These are phyloP conservation scores for Dendrocincla tyrannina DNA, from an alignment of 2,797 vertebrate genomes.

Conservation along the genomic window DNA sequence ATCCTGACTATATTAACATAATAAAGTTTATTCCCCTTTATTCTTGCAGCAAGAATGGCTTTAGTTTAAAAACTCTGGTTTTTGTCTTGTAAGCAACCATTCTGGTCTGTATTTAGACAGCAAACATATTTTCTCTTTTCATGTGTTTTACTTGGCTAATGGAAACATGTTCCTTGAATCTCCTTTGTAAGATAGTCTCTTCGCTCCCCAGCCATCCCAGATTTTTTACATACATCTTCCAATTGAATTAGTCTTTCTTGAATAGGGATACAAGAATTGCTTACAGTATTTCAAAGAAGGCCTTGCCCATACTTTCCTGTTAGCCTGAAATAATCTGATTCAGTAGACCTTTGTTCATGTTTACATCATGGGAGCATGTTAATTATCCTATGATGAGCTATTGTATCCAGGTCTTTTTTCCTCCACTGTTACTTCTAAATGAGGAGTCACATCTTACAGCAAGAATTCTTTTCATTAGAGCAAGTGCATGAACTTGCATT, in stretches of 20 bases:
- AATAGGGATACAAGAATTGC: background rate
- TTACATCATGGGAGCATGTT: background rate
- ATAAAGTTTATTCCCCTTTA: background rate
- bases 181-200: background rate
- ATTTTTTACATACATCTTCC: background rate
- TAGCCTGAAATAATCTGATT: background rate
- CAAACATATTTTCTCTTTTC: background rate
- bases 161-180: background rate
- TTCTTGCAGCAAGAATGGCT: background rate
- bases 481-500: background rate
- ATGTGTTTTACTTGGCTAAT: background rate
- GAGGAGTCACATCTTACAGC: background rate
- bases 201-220: background rate
- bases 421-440: background rate
- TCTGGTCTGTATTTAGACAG: background rate
- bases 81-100: background rate
- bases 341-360: background rate
- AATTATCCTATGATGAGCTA: background rate
- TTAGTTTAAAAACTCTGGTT: background rate
- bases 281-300: background rate
- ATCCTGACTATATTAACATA: background rate
- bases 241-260: background rate
- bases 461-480: background rate
- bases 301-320: background rate
- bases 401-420: background rate